Conservation (phyloP, 2,113 vertebrate species). For the Mus spicilegus region DNA sequence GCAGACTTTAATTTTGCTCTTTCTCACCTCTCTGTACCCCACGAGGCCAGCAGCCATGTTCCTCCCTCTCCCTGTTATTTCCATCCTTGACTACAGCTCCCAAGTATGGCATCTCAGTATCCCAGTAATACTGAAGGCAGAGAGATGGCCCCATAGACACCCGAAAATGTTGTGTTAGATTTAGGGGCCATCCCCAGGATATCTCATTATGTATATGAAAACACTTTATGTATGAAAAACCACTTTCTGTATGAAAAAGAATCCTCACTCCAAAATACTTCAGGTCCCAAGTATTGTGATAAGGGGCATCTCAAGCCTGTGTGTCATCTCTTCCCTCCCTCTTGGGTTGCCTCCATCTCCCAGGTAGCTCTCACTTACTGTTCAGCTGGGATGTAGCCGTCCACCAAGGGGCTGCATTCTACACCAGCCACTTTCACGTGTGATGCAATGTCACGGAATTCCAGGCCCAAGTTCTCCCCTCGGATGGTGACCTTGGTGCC, state of each 20-base stretch:
- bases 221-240: not conserved
- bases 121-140: not conserved
- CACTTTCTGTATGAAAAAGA: not conserved
- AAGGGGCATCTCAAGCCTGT: not conserved
- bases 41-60: not conserved
- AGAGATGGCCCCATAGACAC: not conserved
- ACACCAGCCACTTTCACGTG: conserved; percentile 96
- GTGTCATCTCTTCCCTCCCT: rapidly evolving
- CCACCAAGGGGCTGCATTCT: conserved; percentile 93
- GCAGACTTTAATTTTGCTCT: not conserved
- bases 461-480: conserved; percentile 97
- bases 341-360: rapidly evolving
- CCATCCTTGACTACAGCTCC: not conserved
- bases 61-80: not conserved
- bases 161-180: not conserved
- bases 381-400: conserved; percentile 98
- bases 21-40: not conserved
- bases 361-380: conserved; percentile 91
- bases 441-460: conserved; percentile 94
- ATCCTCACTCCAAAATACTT: not conserved
- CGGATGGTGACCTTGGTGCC: conserved; percentile 98
- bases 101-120: not conserved
- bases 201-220: not conserved
- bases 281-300: not conserved
- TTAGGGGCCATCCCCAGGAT: not conserved